phyloP scores from a whole-genome alignment of 2,888 invertebrate genomes.

The Beris chalybata region DNA sequence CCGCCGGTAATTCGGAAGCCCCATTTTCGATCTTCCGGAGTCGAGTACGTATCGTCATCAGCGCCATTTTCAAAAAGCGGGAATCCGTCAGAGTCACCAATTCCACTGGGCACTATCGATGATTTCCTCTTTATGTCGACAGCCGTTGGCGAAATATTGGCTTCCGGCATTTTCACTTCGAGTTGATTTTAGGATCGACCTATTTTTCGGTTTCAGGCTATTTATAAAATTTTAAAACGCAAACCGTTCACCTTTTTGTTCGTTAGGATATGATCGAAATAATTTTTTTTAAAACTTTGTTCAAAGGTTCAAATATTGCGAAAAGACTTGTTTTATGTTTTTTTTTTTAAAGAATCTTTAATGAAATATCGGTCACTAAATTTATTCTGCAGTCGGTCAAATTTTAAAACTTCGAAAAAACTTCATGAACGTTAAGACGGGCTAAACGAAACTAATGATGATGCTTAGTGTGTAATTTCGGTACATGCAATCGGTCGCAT shows the following conservation, averaged over 20 bases:
- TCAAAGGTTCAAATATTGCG: too few species aligned
- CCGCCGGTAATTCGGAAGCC: slow-evolving; percentile 57
- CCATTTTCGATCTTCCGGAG: slow-evolving; percentile 54
- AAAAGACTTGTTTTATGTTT: too few species aligned
- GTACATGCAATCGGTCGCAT: too few species aligned
- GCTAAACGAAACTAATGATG: too few species aligned
- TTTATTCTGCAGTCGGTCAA: too few species aligned
- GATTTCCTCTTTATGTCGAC: slow-evolving; percentile 10
- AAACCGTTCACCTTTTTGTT: not conserved
- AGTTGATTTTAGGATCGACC: slow-evolving; percentile 4
- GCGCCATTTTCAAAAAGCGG: slow-evolving; percentile 53
- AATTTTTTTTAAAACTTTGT: too few species aligned
- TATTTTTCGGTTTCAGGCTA: slow-evolving; percentile 16
- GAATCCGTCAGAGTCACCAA: slow-evolving; percentile 55
- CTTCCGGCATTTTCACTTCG: slow-evolving; percentile 26
- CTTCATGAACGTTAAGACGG: too few species aligned
- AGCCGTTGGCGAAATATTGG: slow-evolving; percentile 16
- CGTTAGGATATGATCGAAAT: too few species aligned
- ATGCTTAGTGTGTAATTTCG: too few species aligned
- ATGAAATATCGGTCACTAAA: too few species aligned
- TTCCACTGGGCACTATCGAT: slow-evolving; percentile 45
- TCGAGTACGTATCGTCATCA: slow-evolving; percentile 51
- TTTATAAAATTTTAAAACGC: slow-evolving; percentile 2
- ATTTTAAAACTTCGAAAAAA: too few species aligned
- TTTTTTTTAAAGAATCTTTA: too few species aligned